Base-by-base conservation (phyloP, 92 coral and sea anemone genomes). In the Bergia sp. region DNA sequence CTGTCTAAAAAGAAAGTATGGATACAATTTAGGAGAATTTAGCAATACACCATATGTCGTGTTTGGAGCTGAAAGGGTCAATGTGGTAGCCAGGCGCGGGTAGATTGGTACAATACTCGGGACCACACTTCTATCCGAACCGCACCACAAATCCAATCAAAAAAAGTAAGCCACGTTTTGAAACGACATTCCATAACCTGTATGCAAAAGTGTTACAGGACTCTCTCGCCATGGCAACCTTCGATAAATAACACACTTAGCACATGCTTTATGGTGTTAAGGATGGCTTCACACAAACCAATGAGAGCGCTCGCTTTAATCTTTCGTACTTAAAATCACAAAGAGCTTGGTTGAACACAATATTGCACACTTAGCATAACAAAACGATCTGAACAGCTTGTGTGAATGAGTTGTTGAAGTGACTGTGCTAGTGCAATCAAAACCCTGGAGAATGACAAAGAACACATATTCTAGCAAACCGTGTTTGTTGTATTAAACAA, bases 301-400 rank as follows among this genome's bases (percentile, higher is more conserved):
- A 76, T 76, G 1, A 10, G 37, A 41, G 53, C 80, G 43, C 80
- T 41, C 18, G 11, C 45, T 39, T 8, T 76, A 76, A 76, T 76
- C 80, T 50, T 40, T 41, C 69, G 37, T 41, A 18, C 79, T 76
- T 76, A 39, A 18, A 15, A 76, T n/a, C 5, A 41, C 53, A 76
- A 75, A 72, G 37, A 15, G 47, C 53, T 0, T 16, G n/a, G 47
- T n/a, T 3, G 3, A 7, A 76, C 47, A 76, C 79, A 76, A 41
- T 74, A 20, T 57, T 61, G 15, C n/a, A 13, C 16, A 40, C 29
- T 76, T 76, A 76, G 29, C 79, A 76, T 76, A 76, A 76, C 79
- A 76, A 76, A 76, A 23, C 79, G 9, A n/a, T 7, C 45, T 76
- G 47, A 39, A 38, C 15, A 39, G 43, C 21, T 36, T 38, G 78